Percentiles rank a stretch among this genome's conserved stretches.
These are phyloP conservation scores for Danaus chrysippus DNA, from an alignment of 2,888 invertebrate species.

Conservation along the genomic window DNA sequence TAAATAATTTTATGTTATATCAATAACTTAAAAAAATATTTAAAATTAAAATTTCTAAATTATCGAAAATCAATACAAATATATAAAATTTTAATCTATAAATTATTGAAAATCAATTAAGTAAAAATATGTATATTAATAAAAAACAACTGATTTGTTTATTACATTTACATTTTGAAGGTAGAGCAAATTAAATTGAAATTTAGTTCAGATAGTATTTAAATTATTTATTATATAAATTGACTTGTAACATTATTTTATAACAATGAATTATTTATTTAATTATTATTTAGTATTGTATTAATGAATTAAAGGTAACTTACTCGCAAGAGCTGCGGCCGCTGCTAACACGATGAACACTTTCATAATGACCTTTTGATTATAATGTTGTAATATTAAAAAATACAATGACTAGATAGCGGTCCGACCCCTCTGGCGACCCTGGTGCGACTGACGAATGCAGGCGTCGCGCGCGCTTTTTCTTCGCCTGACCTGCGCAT, in stretches of 20 bases:
- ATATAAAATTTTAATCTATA: no score
- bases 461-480: conserved; percentile 68
- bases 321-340: conserved; percentile 70
- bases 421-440: conserved; percentile 69
- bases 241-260: conserved; percentile 5
- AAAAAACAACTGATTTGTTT: no score
- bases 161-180: no score
- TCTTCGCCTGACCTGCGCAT: conserved; percentile 64
- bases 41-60: no score
- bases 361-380: conserved; percentile 73
- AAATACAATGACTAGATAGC: conserved; percentile 71
- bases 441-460: conserved; percentile 69
- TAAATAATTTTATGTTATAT: no score
- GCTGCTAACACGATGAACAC: conserved; percentile 74
- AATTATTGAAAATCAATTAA: no score
- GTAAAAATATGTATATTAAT: no score
- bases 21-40: no score
- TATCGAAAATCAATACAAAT: no score
- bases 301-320: conserved; percentile 42
- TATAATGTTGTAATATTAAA: conserved; percentile 49
- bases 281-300: not conserved
- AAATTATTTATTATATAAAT: not conserved
- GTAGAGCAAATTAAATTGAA: no score
- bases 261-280: not conserved
- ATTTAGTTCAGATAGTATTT: no score